Evolutionary conservation across 1,140 invertebrate genomes (phyloP).

Genomic region (Microplitis mediator): DNA sequence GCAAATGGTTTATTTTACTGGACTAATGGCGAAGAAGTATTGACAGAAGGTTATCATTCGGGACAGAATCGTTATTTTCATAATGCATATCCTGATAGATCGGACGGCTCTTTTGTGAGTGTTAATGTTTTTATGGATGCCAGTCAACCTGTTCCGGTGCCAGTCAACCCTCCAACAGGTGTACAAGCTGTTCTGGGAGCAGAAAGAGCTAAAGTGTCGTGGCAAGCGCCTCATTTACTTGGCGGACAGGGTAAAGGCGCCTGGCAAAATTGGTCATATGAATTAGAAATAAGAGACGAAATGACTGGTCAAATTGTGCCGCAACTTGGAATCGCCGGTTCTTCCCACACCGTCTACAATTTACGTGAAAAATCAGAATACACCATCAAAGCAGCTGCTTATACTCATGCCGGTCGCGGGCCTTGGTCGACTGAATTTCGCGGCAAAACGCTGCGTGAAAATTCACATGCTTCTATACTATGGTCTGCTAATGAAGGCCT

Average conservation of each 20-base stretch:
- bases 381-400: slow-evolving; percentile 77
- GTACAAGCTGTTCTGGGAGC: slow-evolving; percentile 80
- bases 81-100: slow-evolving; percentile 69
- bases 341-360: slow-evolving; percentile 69
- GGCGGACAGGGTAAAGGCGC: slow-evolving; percentile 81
- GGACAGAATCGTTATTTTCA: slow-evolving; percentile 74
- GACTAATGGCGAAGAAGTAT: slow-evolving; percentile 77
- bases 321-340: slow-evolving; percentile 67
- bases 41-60: slow-evolving; percentile 75
- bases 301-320: slow-evolving; percentile 59
- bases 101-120: slow-evolving; percentile 58
- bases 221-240: slow-evolving; percentile 77
- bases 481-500: slow-evolving; percentile 76
- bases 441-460: slow-evolving; percentile 69
- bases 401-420: slow-evolving; percentile 74
- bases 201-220: slow-evolving; percentile 75
- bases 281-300: slow-evolving; percentile 74
- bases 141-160: slow-evolving; percentile 76
- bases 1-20: slow-evolving; percentile 81
- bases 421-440: slow-evolving; percentile 80
- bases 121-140: slow-evolving; percentile 70
- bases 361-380: slow-evolving; percentile 78
- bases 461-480: slow-evolving; percentile 67
- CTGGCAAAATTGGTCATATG: slow-evolving; percentile 86
- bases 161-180: slow-evolving; percentile 75